A percentile compares a stretch with the other conserved stretches of the same genome.
Conservation (phyloP, 1,140 invertebrate genomes). For the Drosophila kepulauana region DNA sequence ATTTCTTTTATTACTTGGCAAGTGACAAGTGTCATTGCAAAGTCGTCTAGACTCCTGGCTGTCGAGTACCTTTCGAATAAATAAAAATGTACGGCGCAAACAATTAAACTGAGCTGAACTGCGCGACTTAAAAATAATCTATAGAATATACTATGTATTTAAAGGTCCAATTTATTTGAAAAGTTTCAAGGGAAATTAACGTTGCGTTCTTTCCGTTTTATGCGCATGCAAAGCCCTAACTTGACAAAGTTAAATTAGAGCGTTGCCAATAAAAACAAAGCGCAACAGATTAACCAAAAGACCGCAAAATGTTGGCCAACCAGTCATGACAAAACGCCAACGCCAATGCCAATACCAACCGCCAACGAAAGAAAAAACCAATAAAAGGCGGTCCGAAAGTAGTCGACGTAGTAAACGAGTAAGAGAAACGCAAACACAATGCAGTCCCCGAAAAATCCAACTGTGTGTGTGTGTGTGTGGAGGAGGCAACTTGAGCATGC, state of each 20-base stretch:
- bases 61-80: slow-evolving; percentile 2
- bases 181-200: background rate
- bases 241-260: slow-evolving; percentile 53
- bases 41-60: slow-evolving; percentile 22
- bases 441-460: slow-evolving; percentile 31
- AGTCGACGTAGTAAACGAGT: slow-evolving; percentile 6
- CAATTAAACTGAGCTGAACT: background rate
- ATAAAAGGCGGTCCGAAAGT: slow-evolving; percentile 15
- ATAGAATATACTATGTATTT: background rate
- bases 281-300: slow-evolving; percentile 61
- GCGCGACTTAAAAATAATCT: background rate
- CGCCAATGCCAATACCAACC: slow-evolving; percentile 11
- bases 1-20: slow-evolving; percentile 6
- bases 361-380: slow-evolving; percentile 14
- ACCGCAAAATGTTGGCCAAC: slow-evolving; percentile 36
- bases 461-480: background rate
- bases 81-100: background rate
- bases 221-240: background rate
- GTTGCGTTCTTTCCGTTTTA: background rate
- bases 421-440: slow-evolving; percentile 24
- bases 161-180: slow-evolving; percentile 15
- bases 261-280: slow-evolving; percentile 66
- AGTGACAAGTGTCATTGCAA: slow-evolving; percentile 11
- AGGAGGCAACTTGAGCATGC: background rate
- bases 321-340: slow-evolving; percentile 4